These are phyloP conservation scores for Callosobruchus maculatus DNA, from an alignment of 2,888 invertebrate genomes.

Conservation along the genomic window DNA sequence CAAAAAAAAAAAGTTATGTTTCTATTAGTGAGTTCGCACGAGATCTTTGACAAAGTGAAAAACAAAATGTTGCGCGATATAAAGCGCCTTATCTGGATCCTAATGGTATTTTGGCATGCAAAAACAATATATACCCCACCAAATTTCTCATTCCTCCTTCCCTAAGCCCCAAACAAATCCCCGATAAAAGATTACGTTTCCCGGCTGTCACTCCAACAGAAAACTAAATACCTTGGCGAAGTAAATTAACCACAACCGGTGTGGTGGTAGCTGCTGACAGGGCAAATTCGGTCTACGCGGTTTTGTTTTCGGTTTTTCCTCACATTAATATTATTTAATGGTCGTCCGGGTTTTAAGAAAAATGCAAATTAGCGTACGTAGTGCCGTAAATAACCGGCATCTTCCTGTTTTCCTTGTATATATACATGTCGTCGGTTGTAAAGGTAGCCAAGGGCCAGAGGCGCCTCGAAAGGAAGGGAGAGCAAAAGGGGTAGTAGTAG, in stretches of 20 bases:
- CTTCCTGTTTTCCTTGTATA: conserved; percentile 45
- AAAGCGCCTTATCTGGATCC: no score
- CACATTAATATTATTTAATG: conserved; percentile 9
- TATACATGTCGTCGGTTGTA: conserved; percentile 3
- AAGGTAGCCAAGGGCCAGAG: background rate
- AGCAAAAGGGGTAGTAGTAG: background rate
- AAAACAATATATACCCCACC: background rate
- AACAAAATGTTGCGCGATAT: no score
- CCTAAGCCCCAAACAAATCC: background rate
- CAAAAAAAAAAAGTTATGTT: no score
- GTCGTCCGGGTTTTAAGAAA: conserved; percentile 34
- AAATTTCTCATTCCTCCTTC: background rate
- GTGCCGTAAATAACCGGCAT: conserved; percentile 48
- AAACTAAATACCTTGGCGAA: background rate
- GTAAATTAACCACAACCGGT: background rate
- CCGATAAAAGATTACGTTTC: background rate
- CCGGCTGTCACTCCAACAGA: background rate
- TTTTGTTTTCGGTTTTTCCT: background rate
- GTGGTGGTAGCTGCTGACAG: background rate
- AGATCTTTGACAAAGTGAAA: no score
- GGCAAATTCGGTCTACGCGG: background rate
- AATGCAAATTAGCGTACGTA: conserved; percentile 48
- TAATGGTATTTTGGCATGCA: background rate
- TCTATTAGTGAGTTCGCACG: no score
- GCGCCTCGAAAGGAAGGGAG: no score